Evolutionary conservation across 1,140 invertebrate species (phyloP).

Genomic region (Dolichoris vasculosae): DNA sequence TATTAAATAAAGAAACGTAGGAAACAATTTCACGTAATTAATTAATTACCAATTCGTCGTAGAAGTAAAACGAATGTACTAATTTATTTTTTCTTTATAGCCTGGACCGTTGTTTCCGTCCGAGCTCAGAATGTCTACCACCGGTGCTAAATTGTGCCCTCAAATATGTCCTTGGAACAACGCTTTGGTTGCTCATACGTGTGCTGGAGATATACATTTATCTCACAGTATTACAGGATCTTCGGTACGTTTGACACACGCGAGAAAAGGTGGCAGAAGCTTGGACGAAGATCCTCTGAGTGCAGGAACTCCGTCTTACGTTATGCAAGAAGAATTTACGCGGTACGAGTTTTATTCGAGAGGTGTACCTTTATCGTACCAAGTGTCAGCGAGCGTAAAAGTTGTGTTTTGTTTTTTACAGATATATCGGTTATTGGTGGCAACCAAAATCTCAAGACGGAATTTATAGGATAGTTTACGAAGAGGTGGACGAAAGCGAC

Average conservation of each 20-base stretch:
- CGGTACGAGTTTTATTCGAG: constrained; percentile 57
- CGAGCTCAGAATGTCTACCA: constrained; percentile 80
- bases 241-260: constrained; percentile 85
- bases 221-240: constrained; percentile 85
- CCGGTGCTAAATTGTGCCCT: constrained; percentile 87
- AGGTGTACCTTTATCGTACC: neutral
- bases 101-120: constrained; percentile 81
- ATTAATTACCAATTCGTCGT: neutral
- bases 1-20: too few relatives aligned
- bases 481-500: constrained; percentile 96
- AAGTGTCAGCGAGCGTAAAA: neutral
- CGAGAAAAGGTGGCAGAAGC: constrained; percentile 83
- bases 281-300: constrained; percentile 89
- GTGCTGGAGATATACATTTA: constrained; percentile 92
- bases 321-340: constrained; percentile 98
- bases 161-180: constrained; percentile 93
- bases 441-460: constrained; percentile 85
- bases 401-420: constrained; percentile 56
- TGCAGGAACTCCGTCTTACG: constrained; percentile 95
- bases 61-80: neutral
- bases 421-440: constrained; percentile 99
- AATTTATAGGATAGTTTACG: constrained; percentile 92
- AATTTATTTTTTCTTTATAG: constrained; percentile 68
- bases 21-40: too few relatives aligned
- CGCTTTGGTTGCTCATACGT: constrained; percentile 92